phyloP scores from a whole-genome alignment of 2,113 vertebrate species.

The Rhinoderma darwinii region DNA sequence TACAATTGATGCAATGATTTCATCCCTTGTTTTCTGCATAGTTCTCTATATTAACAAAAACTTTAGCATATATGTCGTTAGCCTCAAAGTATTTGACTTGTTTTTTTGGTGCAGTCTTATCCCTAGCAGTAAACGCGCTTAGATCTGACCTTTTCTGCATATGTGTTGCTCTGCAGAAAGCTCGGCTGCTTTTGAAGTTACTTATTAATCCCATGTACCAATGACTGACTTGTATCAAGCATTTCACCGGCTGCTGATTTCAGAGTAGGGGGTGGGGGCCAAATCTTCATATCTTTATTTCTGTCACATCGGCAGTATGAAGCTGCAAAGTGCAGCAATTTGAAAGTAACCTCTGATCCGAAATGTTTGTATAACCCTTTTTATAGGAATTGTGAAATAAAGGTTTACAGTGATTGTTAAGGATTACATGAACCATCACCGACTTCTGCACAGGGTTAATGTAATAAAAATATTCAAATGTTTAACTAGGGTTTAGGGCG shows the following conservation, averaged over 20 bases:
- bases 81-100: background rate
- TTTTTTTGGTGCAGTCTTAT: conserved; percentile 17
- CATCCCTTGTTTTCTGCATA: background rate
- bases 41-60: background rate
- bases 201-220: conserved; percentile 79
- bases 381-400: conserved; percentile 70
- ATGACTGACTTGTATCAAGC: conserved; percentile 73
- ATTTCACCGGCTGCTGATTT: conserved; percentile 68
- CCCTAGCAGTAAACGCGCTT: conserved; percentile 60
- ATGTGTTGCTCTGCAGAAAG: conserved; percentile 76
- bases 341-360: conserved; percentile 74
- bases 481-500: conserved; percentile 64
- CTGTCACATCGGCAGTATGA: conserved; percentile 76
- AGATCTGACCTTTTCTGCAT: conserved; percentile 76
- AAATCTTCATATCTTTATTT: conserved; percentile 71
- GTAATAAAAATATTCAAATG: conserved; percentile 61
- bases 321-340: conserved; percentile 74
- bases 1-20: too few relatives aligned
- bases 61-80: background rate
- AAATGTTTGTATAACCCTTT: conserved; percentile 71
- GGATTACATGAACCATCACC: conserved; percentile 44
- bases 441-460: conserved; percentile 66
- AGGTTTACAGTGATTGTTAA: conserved; percentile 64
- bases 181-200: conserved; percentile 72
- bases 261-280: conserved; percentile 59